Conservation (phyloP, 2,797 vertebrate genomes). For the Echeneis naucrates region DNA sequence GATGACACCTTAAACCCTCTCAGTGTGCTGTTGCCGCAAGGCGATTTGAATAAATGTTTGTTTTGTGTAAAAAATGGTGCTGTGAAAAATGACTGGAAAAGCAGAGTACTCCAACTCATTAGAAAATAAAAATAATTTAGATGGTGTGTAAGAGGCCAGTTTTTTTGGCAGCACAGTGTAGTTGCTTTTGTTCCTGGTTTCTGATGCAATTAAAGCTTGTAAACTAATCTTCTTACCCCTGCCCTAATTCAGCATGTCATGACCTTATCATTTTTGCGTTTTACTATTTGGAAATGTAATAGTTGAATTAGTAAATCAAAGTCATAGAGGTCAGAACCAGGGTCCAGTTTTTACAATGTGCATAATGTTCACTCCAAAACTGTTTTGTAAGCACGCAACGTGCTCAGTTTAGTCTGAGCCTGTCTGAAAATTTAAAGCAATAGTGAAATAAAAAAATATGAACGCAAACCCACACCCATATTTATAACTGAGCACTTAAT, state of each 20-base stretch:
- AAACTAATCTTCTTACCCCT: neutral
- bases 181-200: constrained; percentile 30
- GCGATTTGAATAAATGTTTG: constrained; percentile 65
- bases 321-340: constrained; percentile 14
- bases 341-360: too few species aligned
- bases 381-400: constrained; percentile 9
- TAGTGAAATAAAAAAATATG: constrained; percentile 17
- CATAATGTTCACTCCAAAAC: neutral
- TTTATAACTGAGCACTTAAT: too few species aligned
- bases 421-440: constrained; percentile 12
- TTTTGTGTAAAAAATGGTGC: constrained; percentile 55
- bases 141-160: constrained; percentile 36
- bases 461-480: neutral
- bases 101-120: constrained; percentile 47
- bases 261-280: constrained; percentile 6
- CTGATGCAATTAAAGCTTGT: constrained; percentile 23
- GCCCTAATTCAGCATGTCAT: constrained; percentile 13
- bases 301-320: constrained; percentile 19
- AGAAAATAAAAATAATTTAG: constrained; percentile 51
- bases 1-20: constrained; percentile 41
- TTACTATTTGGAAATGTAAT: neutral
- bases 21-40: constrained; percentile 35
- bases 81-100: constrained; percentile 61
- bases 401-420: neutral
- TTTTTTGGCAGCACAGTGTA: constrained; percentile 46